phyloP scores from a whole-genome alignment of 2,888 invertebrate species.

The Eulithis prunata region DNA sequence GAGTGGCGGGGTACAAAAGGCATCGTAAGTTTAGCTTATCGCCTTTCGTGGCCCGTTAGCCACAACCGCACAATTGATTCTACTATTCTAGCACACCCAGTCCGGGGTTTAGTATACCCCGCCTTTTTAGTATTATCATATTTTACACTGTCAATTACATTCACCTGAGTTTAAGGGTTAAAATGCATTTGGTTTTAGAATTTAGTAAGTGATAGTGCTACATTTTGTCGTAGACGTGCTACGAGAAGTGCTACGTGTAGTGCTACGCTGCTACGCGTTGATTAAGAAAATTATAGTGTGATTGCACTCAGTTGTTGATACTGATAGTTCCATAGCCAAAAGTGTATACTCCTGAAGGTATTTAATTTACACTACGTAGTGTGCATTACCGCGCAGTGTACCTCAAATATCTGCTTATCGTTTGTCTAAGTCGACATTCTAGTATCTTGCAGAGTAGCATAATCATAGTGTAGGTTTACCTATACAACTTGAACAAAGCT shows the following conservation, averaged over 20 bases:
- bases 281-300: too few relatives aligned
- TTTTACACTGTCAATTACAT: constrained; percentile 70
- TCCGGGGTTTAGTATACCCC: constrained; percentile 58
- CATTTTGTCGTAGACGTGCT: background rate
- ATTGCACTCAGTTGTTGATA: too few relatives aligned
- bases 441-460: too few relatives aligned
- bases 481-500: too few relatives aligned
- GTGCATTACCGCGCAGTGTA: too few relatives aligned
- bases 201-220: background rate
- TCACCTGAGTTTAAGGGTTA: constrained; percentile 40
- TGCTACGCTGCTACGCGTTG: background rate
- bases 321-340: too few relatives aligned
- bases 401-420: too few relatives aligned
- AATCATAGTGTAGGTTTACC: too few relatives aligned
- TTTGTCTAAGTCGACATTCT: too few relatives aligned
- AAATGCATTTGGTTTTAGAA: constrained; percentile 5
- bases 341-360: too few relatives aligned
- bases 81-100: constrained; percentile 58
- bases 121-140: constrained; percentile 70
- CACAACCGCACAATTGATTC: constrained; percentile 76
- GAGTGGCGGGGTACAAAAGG: constrained; percentile 66
- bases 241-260: background rate
- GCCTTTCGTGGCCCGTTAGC: constrained; percentile 73
- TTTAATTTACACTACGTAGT: too few relatives aligned
- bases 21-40: constrained; percentile 78